Base-by-base conservation (phyloP, 2,113 vertebrate genomes). In the Lamprotornis superbus region DNA sequence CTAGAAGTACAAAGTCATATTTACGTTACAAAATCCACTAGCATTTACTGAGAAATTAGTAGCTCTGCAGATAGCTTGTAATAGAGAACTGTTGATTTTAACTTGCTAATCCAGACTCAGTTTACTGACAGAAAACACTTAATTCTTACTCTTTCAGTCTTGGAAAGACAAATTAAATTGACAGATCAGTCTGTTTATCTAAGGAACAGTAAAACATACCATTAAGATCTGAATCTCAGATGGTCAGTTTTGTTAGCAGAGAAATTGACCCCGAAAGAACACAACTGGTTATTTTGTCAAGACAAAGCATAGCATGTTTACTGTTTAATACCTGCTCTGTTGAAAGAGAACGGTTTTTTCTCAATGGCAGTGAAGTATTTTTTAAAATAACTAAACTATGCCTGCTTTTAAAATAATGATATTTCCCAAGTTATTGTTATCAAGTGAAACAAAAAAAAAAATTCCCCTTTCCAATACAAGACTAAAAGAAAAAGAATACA, bases 141-240 rank as follows among this genome's bases (percentile, higher is more conserved):
- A 35, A 56, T 69, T 82, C 14, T 56, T 81, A 33, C 4, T 27
- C 64, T 57, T 90, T 76, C 24, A 93, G 37, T 73, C 30, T 53
- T 83, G 61, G 64, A 92, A 94, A 83, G 42, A 14, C 10, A 88
- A 79, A 73, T 44, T 49, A 68, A 39, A 37, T 55, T 87, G 19
- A 25, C 35, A 59, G 28, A 37, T 61, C 9, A 44, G 3, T 61
- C 22, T 53, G 5, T 50, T 87, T 89, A 60, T 55, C 24, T 71
- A 64, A 49, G 27, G 52, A 90, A n/a, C 20, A 76, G 39, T 25
- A 68, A 63, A 65, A 64, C 12, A 27, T 44, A 40, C 14, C 30
- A 23, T n/a, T 86, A 56, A 86, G n/a, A 35, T 55, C 14, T 13
- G 3, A 7, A n/a, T 55, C 15, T 25, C 33, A 56, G 27, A 55